Evolutionary conservation across 2,888 invertebrate species (phyloP), one percentile per base, ranked within the genome.

Genomic region (Hecatera dysodea): DNA sequence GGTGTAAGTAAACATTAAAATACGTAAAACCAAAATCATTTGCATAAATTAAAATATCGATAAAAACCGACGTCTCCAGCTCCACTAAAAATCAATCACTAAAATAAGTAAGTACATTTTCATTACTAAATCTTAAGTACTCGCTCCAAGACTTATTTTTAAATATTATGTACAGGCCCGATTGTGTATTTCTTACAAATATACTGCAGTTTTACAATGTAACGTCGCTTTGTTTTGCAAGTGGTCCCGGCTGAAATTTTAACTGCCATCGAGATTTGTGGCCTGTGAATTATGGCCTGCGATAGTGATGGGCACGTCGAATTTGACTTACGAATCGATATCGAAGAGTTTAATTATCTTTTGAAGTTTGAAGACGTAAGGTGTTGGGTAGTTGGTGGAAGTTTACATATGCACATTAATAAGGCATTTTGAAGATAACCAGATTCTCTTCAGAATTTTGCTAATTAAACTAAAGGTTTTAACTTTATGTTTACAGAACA

Each of bases 211-310:
- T 80, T 80, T 85, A 90, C 91, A 90, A 90, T 87, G 91, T 90
- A 87, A 85, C 87, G 44, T 80, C 80, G 81, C 89, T 92, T 93
- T 91, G 89, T 92, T 91, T 90, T 81, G 81, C 87, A 82, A 87
- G 87, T 88, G 83, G 87, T 81, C 84, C 72, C 83, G 85, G 84
- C 88, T 89, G 89, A 91, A 89, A 90, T 87, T 93, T 93, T 94
- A 92, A 94, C 89, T 90, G 90, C 87, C 89, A 87, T 86, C 86
- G 89, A 91, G 94, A 95, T 95, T 95, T 95, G 94, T 94, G 91
- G 92, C 88, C 92, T 89, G 93, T 94, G 91, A 93, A 90, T 93
- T 94, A 94, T 92, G 89, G 85, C 86, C 80, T 74, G 44, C 55
- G 67, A 75, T 86, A 92, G 93, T 87, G 92, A 84, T 78, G 90